A percentile compares a stretch with the other conserved stretches of the same genome.
Evolutionary conservation across 2,888 invertebrate species (phyloP).

Genomic region (Noctua comes): DNA sequence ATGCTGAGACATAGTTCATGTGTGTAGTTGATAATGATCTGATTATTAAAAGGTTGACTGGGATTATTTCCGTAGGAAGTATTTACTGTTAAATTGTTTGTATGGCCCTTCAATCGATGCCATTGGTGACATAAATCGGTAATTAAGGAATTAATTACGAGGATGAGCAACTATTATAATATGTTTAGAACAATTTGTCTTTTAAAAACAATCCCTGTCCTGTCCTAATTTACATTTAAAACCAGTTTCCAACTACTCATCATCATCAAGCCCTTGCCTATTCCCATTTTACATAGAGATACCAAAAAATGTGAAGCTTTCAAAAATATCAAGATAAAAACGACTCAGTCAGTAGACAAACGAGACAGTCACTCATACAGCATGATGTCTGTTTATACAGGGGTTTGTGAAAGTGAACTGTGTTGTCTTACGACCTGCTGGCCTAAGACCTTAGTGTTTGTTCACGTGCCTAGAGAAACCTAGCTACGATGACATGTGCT

Average conservation of each 20-base stretch:
- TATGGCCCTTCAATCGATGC: background rate
- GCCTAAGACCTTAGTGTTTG: conserved; percentile 53
- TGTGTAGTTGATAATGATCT: conserved; percentile 13
- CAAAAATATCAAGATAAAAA: too few relatives aligned
- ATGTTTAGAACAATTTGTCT: background rate
- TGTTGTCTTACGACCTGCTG: conserved; percentile 42
- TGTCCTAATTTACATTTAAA: too few relatives aligned
- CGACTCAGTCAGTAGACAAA: background rate
- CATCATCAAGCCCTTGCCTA: rapidly evolving
- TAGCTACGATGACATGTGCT: conserved; percentile 39
- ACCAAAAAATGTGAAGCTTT: too few relatives aligned
- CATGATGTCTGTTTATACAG: conserved; percentile 38
- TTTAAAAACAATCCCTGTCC: too few relatives aligned
- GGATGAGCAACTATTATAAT: background rate
- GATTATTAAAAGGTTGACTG: conserved; percentile 3
- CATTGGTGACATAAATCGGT: background rate
- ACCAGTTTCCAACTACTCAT: too few relatives aligned
- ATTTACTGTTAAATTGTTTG: background rate
- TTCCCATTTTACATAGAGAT: too few relatives aligned
- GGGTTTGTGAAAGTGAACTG: conserved; percentile 41
- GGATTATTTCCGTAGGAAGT: conserved; percentile 21
- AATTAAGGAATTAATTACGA: background rate
- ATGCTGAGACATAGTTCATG: background rate
- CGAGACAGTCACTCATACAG: conserved; percentile 29
- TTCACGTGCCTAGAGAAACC: conserved; percentile 55